Conservation (phyloP, 2,113 vertebrate genomes). For the Calyptomena viridis region DNA sequence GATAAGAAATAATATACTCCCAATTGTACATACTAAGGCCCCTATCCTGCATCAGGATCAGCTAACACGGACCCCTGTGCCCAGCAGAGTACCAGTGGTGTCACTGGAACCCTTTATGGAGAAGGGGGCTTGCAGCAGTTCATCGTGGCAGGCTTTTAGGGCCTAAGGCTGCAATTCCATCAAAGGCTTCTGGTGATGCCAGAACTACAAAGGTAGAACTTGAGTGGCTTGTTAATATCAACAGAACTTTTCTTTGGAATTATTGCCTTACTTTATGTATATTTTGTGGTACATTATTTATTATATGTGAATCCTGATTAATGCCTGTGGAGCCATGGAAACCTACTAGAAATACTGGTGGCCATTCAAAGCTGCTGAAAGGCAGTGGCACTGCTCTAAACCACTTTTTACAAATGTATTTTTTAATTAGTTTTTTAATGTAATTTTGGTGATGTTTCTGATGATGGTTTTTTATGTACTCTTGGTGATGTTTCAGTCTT, state of each 20-base stretch:
- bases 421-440: slow-evolving; percentile 79
- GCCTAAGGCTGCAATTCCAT: slow-evolving; percentile 65
- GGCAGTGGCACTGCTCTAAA: slow-evolving; percentile 78
- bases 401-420: slow-evolving; percentile 79
- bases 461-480: slow-evolving; percentile 80
- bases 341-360: slow-evolving; percentile 72
- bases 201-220: slow-evolving; percentile 25
- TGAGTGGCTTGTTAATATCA: slow-evolving; percentile 57
- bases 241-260: slow-evolving; percentile 73
- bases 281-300: slow-evolving; percentile 77
- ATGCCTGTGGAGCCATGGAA: slow-evolving; percentile 72
- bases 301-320: slow-evolving; percentile 76
- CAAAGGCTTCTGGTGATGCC: slow-evolving; percentile 62
- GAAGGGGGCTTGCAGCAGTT: slow-evolving; percentile 18
- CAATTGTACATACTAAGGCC: slow-evolving; percentile 42
- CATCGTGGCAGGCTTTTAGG: slow-evolving; percentile 22
- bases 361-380: slow-evolving; percentile 75
- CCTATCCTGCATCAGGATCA: slow-evolving; percentile 41
- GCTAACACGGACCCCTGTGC: background rate
- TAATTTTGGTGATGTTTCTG: slow-evolving; percentile 79
- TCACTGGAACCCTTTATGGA: background rate
- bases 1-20: slow-evolving; percentile 62
- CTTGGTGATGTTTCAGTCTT: slow-evolving; percentile 81
- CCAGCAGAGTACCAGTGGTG: background rate
- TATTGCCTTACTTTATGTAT: slow-evolving; percentile 76